A percentile compares a stretch with the other conserved stretches of the same genome.
Evolutionary conservation across 2,113 vertebrate genomes (phyloP).

Genomic region (Apodemus sylvaticus): DNA sequence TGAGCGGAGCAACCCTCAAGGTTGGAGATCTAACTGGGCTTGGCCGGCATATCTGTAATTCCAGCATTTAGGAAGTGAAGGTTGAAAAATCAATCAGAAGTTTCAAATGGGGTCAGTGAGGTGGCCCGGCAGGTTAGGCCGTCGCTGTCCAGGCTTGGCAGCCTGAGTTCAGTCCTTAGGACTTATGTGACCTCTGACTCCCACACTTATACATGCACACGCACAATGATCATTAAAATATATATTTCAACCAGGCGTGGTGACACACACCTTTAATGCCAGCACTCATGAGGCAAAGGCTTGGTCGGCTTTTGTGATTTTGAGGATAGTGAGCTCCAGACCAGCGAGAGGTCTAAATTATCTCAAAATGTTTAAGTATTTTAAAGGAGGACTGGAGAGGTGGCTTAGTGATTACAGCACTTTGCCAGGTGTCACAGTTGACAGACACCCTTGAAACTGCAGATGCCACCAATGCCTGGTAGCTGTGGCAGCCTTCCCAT

Average conservation of each 20-base stretch:
- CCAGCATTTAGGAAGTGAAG: background rate
- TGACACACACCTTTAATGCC: background rate
- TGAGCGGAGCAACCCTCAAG: background rate
- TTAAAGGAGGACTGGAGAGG: background rate
- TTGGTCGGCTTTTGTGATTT: background rate
- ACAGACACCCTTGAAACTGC: background rate
- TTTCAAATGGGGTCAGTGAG: background rate
- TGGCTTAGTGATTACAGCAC: background rate
- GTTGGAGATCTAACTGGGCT: background rate
- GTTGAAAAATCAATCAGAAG: background rate
- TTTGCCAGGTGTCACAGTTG: background rate
- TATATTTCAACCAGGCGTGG: background rate
- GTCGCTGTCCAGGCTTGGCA: background rate
- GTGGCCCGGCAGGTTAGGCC: background rate
- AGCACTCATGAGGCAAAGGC: background rate
- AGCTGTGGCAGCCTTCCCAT: background rate
- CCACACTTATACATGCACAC: no score
- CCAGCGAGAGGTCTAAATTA: background rate
- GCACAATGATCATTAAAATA: background rate
- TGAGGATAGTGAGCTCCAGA: background rate
- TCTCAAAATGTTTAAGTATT: background rate
- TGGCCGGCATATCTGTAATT: background rate
- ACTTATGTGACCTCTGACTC: no score
- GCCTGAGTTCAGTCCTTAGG: background rate
- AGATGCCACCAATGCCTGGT: background rate